Conservation (phyloP, 2,888 invertebrate species). For the Rhaphigaster nebulosa region DNA sequence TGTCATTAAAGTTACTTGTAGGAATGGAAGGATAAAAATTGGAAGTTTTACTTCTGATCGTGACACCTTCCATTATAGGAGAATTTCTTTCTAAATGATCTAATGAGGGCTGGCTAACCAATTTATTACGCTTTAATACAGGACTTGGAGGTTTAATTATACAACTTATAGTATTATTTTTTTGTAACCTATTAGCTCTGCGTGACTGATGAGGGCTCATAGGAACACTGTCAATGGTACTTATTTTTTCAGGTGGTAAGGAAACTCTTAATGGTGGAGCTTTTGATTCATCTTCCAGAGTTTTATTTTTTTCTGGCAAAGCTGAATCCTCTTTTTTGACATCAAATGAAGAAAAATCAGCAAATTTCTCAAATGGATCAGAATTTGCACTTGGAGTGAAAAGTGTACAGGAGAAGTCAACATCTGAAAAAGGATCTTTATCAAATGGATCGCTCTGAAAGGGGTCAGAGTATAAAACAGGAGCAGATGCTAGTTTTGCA, state of each 20-base stretch:
- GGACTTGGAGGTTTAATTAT: conserved; percentile 69
- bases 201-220: conserved; percentile 64
- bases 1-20: conserved; percentile 62
- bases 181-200: conserved; percentile 63
- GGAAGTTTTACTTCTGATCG: conserved; percentile 63
- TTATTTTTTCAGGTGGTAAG: conserved; percentile 75
- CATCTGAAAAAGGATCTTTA: conserved; percentile 77
- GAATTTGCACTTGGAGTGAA: conserved; percentile 67
- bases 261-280: conserved; percentile 79
- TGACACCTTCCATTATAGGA: conserved; percentile 66
- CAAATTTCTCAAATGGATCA: conserved; percentile 76
- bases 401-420: conserved; percentile 70
- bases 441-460: conserved; percentile 84
- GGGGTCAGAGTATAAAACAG: conserved; percentile 70
- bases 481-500: conserved; percentile 57
- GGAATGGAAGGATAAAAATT: conserved; percentile 52
- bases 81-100: conserved; percentile 65
- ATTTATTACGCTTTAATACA: conserved; percentile 63
- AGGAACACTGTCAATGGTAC: conserved; percentile 60
- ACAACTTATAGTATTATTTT: conserved; percentile 65
- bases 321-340: conserved; percentile 52
- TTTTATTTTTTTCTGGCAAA: conserved; percentile 37
- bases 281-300: conserved; percentile 67
- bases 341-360: conserved; percentile 67
- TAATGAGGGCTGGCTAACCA: conserved; percentile 66